Evolutionary conservation across 2,888 invertebrate species (phyloP).

Genomic region (Orchesella flavescens): DNA sequence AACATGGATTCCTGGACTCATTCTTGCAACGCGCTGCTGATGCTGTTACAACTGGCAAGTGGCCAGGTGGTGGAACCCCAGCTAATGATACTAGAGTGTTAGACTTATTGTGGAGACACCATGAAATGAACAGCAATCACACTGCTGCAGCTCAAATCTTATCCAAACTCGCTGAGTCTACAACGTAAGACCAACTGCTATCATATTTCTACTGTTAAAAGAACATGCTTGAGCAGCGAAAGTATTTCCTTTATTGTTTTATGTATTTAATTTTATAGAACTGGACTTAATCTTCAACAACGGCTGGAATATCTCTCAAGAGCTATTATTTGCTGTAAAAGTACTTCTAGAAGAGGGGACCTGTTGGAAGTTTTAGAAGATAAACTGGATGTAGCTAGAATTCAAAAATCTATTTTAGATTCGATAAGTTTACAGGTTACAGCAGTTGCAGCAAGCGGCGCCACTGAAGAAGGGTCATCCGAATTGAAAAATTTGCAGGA

Average conservation of each 20-base stretch:
- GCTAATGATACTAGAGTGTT: conserved; percentile 80
- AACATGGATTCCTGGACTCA: conserved; percentile 74
- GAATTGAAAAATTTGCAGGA: conserved; percentile 73
- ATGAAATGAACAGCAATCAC: conserved; percentile 93
- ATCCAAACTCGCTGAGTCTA: conserved; percentile 85
- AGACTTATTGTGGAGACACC: conserved; percentile 95
- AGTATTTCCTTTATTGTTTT: no score
- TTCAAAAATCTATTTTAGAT: conserved; percentile 81
- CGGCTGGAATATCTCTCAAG: conserved; percentile 93
- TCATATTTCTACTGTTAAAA: no score
- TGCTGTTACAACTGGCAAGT: conserved; percentile 72
- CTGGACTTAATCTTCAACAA: conserved; percentile 83
- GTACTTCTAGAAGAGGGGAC: conserved; percentile 84
- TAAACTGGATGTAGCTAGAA: conserved; percentile 91
- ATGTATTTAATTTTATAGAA: conserved; percentile 75
- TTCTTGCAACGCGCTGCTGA: conserved; percentile 75
- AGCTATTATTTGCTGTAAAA: conserved; percentile 95
- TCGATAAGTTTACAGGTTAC: conserved; percentile 78
- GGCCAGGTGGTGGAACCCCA: conserved; percentile 74
- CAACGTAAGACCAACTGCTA: conserved; percentile 74
- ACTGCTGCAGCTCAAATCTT: conserved; percentile 93
- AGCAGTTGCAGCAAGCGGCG: conserved; percentile 73
- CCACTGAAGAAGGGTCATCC: conserved; percentile 71
- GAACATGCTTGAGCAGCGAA: no score
- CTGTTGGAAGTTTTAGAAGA: conserved; percentile 92